Percentiles rank a stretch among this genome's conserved stretches.
Evolutionary conservation across 2,888 invertebrate species (phyloP).

Genomic region (Helicoverpa assulta): DNA sequence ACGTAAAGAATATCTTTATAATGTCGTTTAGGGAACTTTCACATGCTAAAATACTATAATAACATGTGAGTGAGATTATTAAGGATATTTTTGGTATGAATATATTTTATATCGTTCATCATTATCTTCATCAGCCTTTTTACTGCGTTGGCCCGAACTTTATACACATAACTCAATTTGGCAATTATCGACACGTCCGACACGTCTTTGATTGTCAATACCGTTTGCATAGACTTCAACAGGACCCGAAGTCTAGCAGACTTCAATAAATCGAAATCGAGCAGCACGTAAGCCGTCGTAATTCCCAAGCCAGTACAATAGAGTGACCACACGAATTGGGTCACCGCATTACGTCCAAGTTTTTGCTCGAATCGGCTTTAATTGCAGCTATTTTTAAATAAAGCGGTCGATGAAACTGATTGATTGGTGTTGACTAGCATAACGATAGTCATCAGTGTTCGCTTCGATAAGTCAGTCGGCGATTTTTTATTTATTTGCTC

Average conservation of each 20-base stretch:
- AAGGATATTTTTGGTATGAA: no score
- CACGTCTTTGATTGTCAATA: slow-evolving; percentile 1
- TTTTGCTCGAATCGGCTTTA: slow-evolving; percentile 32
- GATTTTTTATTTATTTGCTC: slow-evolving; percentile 27
- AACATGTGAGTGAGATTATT: no score
- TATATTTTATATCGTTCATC: no score
- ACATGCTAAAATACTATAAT: no score
- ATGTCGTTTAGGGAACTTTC: no score
- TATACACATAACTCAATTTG: no score
- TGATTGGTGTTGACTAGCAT: slow-evolving; percentile 43
- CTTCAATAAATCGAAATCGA: slow-evolving; percentile 12
- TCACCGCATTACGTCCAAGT: slow-evolving; percentile 39
- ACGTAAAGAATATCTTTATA: not conserved
- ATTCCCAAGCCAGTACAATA: slow-evolving; percentile 24
- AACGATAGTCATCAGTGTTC: slow-evolving; percentile 31
- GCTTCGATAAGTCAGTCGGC: slow-evolving; percentile 4
- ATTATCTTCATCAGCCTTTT: no score
- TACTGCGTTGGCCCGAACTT: no score
- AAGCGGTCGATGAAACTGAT: slow-evolving; percentile 37
- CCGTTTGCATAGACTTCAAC: not conserved
- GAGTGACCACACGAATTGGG: slow-evolving; percentile 33
- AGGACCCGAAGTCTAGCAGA: not conserved
- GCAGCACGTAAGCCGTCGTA: slow-evolving; percentile 10
- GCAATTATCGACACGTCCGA: slow-evolving; percentile 4
- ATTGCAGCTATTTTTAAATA: slow-evolving; percentile 48